Percentiles rank a stretch among this genome's conserved stretches.
These are phyloP conservation scores for Mantis religiosa DNA, from an alignment of 2,888 invertebrate genomes.

Conservation along the genomic window DNA sequence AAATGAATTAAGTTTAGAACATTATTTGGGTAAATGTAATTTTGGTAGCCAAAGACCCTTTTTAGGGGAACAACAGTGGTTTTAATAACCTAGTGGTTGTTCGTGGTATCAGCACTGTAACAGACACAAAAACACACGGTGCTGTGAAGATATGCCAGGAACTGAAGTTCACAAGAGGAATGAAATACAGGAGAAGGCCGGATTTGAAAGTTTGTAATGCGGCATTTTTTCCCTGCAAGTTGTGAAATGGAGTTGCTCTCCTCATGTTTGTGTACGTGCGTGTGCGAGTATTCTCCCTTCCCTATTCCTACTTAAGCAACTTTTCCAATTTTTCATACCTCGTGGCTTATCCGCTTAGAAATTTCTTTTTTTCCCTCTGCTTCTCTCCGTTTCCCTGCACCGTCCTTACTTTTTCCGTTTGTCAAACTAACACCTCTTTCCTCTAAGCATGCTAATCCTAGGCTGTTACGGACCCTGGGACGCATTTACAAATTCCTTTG, in stretches of 20 bases:
- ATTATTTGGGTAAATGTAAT: no score
- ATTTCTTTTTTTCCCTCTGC: neutral
- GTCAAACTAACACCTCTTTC: neutral
- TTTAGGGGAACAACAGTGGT: no score
- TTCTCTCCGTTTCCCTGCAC: neutral
- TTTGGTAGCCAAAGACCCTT: no score
- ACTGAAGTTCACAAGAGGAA: neutral
- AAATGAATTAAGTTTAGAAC: no score
- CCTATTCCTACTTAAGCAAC: constrained; percentile 1
- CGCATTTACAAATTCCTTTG: neutral
- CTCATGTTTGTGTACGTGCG: neutral
- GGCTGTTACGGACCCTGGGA: neutral
- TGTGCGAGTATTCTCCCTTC: neutral
- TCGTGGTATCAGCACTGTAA: neutral
- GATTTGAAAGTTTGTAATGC: constrained; percentile 25
- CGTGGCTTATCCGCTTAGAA: constrained; percentile 25
- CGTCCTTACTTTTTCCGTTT: neutral
- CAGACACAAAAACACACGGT: neutral
- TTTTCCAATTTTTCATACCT: constrained; percentile 28
- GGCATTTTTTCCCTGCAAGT: constrained; percentile 1
- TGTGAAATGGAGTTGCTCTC: neutral
- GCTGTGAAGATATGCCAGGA: neutral
- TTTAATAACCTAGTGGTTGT: no score
- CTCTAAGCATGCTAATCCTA: neutral
- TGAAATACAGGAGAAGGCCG: neutral